A percentile compares a stretch with the other conserved stretches of the same genome.
Evolutionary conservation across 2,113 vertebrate genomes (phyloP).

Genomic region (rat (Rattus norvegicus)): DNA sequence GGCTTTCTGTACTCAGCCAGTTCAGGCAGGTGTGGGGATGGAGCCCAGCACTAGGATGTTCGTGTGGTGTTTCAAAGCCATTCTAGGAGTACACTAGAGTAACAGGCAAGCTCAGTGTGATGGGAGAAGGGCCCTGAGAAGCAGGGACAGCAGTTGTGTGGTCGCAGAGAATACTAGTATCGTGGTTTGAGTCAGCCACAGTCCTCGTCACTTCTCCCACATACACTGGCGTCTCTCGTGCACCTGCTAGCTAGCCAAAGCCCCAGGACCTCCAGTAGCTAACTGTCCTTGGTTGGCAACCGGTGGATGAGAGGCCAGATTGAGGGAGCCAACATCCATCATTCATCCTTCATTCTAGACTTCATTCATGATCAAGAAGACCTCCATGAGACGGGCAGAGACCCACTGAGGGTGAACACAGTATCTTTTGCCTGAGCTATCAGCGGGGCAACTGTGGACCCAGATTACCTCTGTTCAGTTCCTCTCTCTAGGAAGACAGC

Average conservation of each 20-base stretch:
- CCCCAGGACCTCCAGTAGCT: not conserved
- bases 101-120: not conserved
- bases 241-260: not conserved
- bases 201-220: not conserved
- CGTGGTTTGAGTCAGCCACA: not conserved
- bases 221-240: not conserved
- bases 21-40: not conserved
- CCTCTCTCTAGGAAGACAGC: not conserved
- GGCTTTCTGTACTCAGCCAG: not conserved
- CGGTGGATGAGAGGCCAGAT: not conserved
- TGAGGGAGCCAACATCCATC: not conserved
- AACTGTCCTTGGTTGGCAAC: not conserved
- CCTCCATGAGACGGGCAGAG: not conserved
- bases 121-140: not conserved
- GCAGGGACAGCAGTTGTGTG: not conserved
- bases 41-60: not conserved
- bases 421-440: no score
- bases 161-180: not conserved
- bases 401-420: not conserved
- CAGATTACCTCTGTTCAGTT: not conserved
- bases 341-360: not conserved
- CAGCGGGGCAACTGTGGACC: not conserved
- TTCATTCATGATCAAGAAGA: not conserved
- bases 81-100: not conserved
- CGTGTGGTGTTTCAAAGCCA: not conserved